A percentile compares a stretch with the other conserved stretches of the same genome.
phyloP scores from a whole-genome alignment of 2,888 invertebrate species.

The Ormia ochracea region DNA sequence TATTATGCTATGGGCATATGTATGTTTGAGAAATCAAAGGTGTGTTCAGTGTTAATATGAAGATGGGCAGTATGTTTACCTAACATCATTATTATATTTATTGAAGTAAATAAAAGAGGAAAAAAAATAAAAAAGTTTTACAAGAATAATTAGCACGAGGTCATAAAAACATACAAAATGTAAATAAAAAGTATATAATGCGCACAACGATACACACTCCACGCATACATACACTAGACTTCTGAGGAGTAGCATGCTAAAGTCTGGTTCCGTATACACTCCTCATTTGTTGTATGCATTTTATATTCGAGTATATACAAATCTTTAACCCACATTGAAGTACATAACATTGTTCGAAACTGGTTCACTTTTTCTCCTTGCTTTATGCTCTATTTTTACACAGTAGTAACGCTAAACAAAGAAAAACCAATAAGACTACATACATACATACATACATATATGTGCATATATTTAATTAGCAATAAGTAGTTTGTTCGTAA shows the following conservation, averaged over 20 bases:
- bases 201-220: neutral
- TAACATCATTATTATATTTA: constrained; percentile 13
- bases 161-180: constrained; percentile 39
- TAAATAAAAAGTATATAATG: constrained; percentile 2
- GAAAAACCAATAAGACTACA: constrained; percentile 3
- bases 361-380: constrained; percentile 9
- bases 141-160: constrained; percentile 59
- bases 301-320: neutral
- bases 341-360: constrained; percentile 15
- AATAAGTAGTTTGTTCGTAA: neutral
- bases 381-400: neutral
- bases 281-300: neutral
- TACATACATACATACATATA: too few species aligned
- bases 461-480: constrained; percentile 24
- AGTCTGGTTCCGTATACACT: neutral
- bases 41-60: constrained; percentile 5
- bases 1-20: neutral
- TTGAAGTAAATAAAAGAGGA: constrained; percentile 10
- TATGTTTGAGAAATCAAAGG: neutral
- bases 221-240: neutral
- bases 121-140: neutral
- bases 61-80: constrained; percentile 10
- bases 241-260: neutral
- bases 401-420: neutral
- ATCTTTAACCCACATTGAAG: constrained; percentile 27